Percentiles rank a stretch among this genome's conserved stretches.
These are phyloP conservation scores for Orius insidiosus DNA, from an alignment of 1,140 invertebrate species.

Conservation along the genomic window DNA sequence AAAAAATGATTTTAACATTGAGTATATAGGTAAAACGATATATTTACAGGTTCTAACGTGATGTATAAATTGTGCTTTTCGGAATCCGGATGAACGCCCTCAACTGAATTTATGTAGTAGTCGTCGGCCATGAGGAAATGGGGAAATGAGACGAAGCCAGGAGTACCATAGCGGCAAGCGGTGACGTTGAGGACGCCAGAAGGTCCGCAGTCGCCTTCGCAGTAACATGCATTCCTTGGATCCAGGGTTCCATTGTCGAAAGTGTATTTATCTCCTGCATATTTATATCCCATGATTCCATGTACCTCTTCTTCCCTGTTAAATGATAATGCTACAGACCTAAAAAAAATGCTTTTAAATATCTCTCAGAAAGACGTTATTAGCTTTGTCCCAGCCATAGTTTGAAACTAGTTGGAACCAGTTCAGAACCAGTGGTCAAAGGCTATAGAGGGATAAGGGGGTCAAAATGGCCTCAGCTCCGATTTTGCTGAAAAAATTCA, in stretches of 20 bases:
- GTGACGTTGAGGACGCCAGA: slow-evolving; percentile 28
- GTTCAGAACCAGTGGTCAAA: too few relatives aligned
- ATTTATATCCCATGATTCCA: slow-evolving; percentile 27
- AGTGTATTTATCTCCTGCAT: slow-evolving; percentile 24
- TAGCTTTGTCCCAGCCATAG: too few relatives aligned
- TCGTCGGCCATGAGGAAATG: slow-evolving; percentile 50
- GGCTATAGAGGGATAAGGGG: too few relatives aligned
- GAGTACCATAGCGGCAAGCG: slow-evolving; percentile 36
- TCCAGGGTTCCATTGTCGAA: slow-evolving; percentile 32
- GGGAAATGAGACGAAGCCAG: slow-evolving; percentile 49
- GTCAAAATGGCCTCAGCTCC: too few relatives aligned
- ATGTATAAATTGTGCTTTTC: slow-evolving; percentile 38
- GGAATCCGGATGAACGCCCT: slow-evolving; percentile 37
- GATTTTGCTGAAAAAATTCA: too few relatives aligned
- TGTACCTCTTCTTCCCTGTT: slow-evolving; percentile 29
- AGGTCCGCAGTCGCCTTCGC: slow-evolving; percentile 40
- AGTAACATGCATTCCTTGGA: slow-evolving; percentile 48
- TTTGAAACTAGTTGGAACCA: too few relatives aligned
- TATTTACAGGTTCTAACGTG: slow-evolving; percentile 34
- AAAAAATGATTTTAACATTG: neutral
- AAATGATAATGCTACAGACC: slow-evolving; percentile 30
- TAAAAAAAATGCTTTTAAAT: too few relatives aligned
- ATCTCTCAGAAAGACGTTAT: too few relatives aligned
- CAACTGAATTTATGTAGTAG: slow-evolving; percentile 31
- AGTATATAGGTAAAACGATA: neutral